Evolutionary conservation across 2,888 invertebrate genomes (phyloP).

Genomic region (Proisotoma minuta): DNA sequence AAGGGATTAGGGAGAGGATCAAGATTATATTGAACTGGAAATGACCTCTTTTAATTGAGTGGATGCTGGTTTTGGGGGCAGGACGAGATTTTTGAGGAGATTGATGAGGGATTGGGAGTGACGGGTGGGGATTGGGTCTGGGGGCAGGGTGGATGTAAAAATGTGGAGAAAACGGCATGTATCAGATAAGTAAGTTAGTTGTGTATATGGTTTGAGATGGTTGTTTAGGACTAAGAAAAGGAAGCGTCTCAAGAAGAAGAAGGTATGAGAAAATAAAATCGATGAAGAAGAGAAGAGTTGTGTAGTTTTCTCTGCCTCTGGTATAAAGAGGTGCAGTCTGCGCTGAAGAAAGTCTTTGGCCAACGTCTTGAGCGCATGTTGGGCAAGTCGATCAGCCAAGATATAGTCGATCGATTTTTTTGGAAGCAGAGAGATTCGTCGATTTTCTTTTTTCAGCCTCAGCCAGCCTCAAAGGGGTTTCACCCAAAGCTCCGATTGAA

Average conservation of each 20-base stretch:
- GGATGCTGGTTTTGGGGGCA: too few species aligned
- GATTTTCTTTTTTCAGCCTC: conserved; percentile 47
- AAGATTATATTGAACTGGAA: too few species aligned
- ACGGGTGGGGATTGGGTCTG: conserved; percentile 3
- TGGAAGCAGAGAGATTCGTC: conserved; percentile 45
- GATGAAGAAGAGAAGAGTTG: conserved; percentile 47
- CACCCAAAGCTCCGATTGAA: conserved; percentile 43
- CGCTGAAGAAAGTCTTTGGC: conserved; percentile 44
- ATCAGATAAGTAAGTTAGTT: conserved; percentile 19
- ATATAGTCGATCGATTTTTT: conserved; percentile 48
- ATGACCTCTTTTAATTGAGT: too few species aligned
- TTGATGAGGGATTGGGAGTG: conserved; percentile 9
- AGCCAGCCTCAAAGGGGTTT: conserved; percentile 47
- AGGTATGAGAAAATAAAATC: conserved; percentile 45
- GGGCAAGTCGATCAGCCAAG: conserved; percentile 48
- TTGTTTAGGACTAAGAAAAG: conserved; percentile 9
- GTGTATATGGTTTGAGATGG: conserved; percentile 4
- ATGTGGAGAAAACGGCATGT: conserved; percentile 11
- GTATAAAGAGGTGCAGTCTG: conserved; percentile 24
- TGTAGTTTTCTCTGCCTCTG: conserved; percentile 9
- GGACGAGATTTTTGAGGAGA: neutral
- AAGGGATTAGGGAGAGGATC: too few species aligned
- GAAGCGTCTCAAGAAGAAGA: conserved; percentile 19
- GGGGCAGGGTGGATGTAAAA: conserved; percentile 16
- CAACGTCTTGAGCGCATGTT: conserved; percentile 48